Evolutionary conservation across 2,797 vertebrate genomes (phyloP), one percentile per base, ranked within the genome.

Genomic region (Calcarius lapponicus): DNA sequence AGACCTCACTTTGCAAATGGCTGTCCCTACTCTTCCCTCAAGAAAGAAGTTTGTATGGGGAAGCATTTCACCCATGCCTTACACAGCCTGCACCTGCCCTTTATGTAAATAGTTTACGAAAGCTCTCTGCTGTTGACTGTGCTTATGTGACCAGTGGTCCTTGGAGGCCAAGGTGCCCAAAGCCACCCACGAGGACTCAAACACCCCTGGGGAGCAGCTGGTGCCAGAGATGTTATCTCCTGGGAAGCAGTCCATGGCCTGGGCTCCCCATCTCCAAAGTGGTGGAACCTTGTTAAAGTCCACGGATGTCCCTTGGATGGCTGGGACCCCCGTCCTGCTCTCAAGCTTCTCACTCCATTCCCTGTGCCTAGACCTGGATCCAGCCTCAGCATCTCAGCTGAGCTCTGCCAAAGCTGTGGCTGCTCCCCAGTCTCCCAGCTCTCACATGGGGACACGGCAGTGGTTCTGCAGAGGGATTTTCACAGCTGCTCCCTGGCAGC

Each of bases 381-480:
- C 6, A 19, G 3, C 9, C 31, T 73, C 69, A 18, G 29, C 18
- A 1, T 28, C 51, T 51, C 61, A 28, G 5, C 12, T 9, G 48
- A 22, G 56, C 3, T 16, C 1, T 4, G 32, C 21, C 62, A 26
- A 43, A 34, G 32, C 48, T 17, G 29, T 32, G 73, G 50, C 57
- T 67, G 28, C 17, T 62, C 19, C 51, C 32, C 0, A 1, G 20
- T 14, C n/a, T 42, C 2, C 1, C 28, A 15, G 20, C 6, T 8
- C 54, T 31, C 2, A 0, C 6, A 3, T 4, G 32, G 38, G 25
- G 17, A 65, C 54, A 8, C 1, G 0, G 8, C 47, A 28, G 38
- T 0, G 31, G 28, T 4, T 70, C 54, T 51, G 40, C 73, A 38
- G 19, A 62, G 24, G 32, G 32, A 16, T 34, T 69, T n/a, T 15